Percentiles rank a stretch among this genome's conserved stretches.
phyloP scores from a whole-genome alignment of 2,797 vertebrate genomes.

The Setipinna tenuifilis region DNA sequence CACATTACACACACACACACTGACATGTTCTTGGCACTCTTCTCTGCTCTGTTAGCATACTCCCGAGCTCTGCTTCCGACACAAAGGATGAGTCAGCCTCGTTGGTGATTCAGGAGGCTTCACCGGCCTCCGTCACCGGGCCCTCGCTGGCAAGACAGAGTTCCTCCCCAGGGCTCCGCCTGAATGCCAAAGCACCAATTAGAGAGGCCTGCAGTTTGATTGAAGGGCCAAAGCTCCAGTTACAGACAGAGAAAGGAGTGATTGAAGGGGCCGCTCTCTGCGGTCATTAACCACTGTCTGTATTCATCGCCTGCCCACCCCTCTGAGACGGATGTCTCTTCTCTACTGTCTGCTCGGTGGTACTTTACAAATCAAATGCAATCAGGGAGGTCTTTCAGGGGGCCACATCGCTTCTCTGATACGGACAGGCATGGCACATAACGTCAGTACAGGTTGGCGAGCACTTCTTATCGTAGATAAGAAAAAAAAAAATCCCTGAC shows the following conservation, averaged over 20 bases:
- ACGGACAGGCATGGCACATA: neutral
- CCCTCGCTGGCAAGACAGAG: slow-evolving; percentile 31
- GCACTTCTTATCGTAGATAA: neutral
- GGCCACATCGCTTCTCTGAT: neutral
- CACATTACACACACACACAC: too few relatives aligned
- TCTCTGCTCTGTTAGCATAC: too few relatives aligned
- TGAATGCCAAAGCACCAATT: slow-evolving; percentile 43
- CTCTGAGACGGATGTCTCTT: neutral
- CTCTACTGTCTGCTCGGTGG: neutral
- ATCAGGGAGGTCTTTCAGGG: neutral
- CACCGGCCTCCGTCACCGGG: slow-evolving; percentile 34
- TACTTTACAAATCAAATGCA: neutral
- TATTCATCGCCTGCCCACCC: neutral
- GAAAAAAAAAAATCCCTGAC: too few relatives aligned
- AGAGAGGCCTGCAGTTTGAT: neutral
- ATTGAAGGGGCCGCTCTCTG: slow-evolving; percentile 36
- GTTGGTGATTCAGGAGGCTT: slow-evolving; percentile 41
- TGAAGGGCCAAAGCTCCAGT: too few relatives aligned
- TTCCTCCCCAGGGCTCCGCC: slow-evolving; percentile 19
- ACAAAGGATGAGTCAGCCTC: slow-evolving; percentile 23
- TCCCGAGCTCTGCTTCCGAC: too few relatives aligned
- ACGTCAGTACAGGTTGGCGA: neutral
- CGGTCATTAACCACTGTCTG: slow-evolving; percentile 19
- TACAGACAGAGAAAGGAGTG: slow-evolving; percentile 27
- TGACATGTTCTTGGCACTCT: too few relatives aligned